Evolutionary conservation across 2,113 vertebrate genomes (phyloP), one percentile per base, ranked within the genome.

Genomic region (Phycodurus eques): DNA sequence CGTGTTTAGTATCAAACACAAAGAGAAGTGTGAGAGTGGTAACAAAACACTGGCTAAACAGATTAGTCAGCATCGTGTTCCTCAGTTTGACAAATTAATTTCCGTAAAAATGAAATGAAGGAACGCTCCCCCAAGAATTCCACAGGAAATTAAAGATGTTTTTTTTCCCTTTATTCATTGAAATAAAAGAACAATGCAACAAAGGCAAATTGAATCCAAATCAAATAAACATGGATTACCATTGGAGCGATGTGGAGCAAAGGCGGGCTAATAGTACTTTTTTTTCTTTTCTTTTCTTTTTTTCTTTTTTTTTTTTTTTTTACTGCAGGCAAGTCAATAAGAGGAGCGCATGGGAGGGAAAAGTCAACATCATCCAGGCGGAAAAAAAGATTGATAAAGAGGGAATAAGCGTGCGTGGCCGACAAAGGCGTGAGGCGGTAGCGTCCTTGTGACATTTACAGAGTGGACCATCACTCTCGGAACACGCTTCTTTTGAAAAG

Each of bases 401-500:
- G 61, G 47, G 59, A 73, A 62, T 46, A 60, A 49, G 78, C 39
- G 60, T 83, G 87, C 89, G 83, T 86, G 88, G 80, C 84, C 81
- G 86, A 81, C 64, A 70, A 72, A 57, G 64, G 74, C 46, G 51
- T 44, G 15, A 71, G 73, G 73, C 46, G 87, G 19, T 84, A 77
- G 75, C 73, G 87, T 82, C 86, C 86, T 79, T 77, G 44, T 92
- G 90, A 88, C 89, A 92, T 92, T 92, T 92, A 90, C 84, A 85
- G 86, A 89, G 90, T 80, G 86, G 83, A 82, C 78, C 56, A 81
- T 87, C 80, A 73, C 81, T 85, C 68, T 71, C 67, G 43, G 79
- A 80, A 71, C 73, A 77, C 80, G 59, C 83, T 84, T 73, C 64
- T 68, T 77, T 80, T 85, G 85, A 89, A 88, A 90, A 90, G 90